These are phyloP conservation scores for Tryphoninae sp. DNA, from an alignment of 2,888 invertebrate species.

Conservation along the genomic window DNA sequence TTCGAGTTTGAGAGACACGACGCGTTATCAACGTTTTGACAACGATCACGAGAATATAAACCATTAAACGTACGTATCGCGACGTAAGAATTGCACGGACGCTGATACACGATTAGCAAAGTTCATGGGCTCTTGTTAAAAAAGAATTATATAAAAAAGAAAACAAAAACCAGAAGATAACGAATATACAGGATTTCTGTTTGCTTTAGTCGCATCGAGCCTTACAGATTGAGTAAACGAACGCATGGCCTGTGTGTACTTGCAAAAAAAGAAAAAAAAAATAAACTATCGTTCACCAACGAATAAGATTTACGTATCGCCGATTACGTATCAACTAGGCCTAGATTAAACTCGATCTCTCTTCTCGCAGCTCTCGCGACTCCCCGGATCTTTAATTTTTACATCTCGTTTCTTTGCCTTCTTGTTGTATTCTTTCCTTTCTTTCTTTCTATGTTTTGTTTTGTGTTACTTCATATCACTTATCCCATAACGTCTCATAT, in stretches of 20 bases:
- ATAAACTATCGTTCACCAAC: slow-evolving; percentile 51
- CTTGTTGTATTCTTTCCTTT: neutral
- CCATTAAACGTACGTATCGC: slow-evolving; percentile 70
- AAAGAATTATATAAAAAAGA: slow-evolving; percentile 13
- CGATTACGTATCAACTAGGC: slow-evolving; percentile 74
- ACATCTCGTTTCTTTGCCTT: slow-evolving; percentile 51
- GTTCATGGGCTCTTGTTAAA: slow-evolving; percentile 1
- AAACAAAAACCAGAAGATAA: slow-evolving; percentile 39
- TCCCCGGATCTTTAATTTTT: slow-evolving; percentile 63
- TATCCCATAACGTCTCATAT: slow-evolving; percentile 46
- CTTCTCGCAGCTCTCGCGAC: slow-evolving; percentile 67
- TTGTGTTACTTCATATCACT: slow-evolving; percentile 7
- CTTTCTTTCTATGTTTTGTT: slow-evolving; percentile 24
- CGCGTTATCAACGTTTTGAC: neutral
- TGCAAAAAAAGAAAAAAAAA: slow-evolving; percentile 27
- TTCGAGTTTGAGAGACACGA: no score
- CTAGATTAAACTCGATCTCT: slow-evolving; percentile 74
- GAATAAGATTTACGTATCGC: slow-evolving; percentile 67
- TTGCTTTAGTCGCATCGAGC: slow-evolving; percentile 37
- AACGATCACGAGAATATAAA: slow-evolving; percentile 63
- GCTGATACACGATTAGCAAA: slow-evolving; percentile 44
- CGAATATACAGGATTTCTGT: slow-evolving; percentile 50
- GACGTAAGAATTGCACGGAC: slow-evolving; percentile 65
- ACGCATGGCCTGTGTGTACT: neutral
- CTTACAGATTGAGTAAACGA: slow-evolving; percentile 58